These are phyloP conservation scores for Lepidurus packardi DNA, from an alignment of 1,140 invertebrate species.

Conservation along the genomic window DNA sequence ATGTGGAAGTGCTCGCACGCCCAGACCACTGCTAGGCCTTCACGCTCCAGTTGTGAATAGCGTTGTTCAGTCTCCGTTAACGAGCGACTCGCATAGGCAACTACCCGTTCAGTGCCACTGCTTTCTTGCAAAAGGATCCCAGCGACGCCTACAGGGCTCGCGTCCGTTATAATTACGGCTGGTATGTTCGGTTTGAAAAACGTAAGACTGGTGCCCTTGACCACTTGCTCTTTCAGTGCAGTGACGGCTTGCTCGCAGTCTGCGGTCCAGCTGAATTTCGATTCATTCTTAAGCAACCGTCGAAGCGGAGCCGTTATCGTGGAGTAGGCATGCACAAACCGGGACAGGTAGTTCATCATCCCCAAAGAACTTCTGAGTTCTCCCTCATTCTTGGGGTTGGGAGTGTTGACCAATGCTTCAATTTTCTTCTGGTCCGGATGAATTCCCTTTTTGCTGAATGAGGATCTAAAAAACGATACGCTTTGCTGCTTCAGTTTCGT, in stretches of 20 bases:
- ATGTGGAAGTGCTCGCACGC: constrained; percentile 41
- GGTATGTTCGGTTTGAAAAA: constrained; percentile 41
- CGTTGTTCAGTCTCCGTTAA: constrained; percentile 38
- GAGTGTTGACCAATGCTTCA: constrained; percentile 38
- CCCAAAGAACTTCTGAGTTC: constrained; percentile 36
- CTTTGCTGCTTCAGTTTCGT: constrained; percentile 35
- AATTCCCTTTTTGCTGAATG: constrained; percentile 35
- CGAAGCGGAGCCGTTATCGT: constrained; percentile 38
- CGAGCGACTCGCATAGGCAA: constrained; percentile 41
- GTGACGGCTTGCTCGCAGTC: constrained; percentile 34
- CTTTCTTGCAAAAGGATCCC: constrained; percentile 39
- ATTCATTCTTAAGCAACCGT: constrained; percentile 36
- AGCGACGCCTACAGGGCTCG: constrained; percentile 43
- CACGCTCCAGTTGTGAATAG: constrained; percentile 42
- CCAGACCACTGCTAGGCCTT: constrained; percentile 40
- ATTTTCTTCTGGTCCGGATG: constrained; percentile 25
- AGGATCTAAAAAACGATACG: constrained; percentile 37
- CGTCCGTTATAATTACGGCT: constrained; percentile 43
- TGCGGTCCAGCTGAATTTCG: constrained; percentile 36
- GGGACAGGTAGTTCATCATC: constrained; percentile 43
- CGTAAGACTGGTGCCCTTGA: constrained; percentile 34
- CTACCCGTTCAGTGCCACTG: constrained; percentile 30
- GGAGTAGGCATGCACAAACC: constrained; percentile 43
- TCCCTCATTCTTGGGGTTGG: constrained; percentile 35
- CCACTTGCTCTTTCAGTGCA: constrained; percentile 35